Base-by-base conservation (phyloP, 2,888 invertebrate genomes). In the Endomychus coccineus region DNA sequence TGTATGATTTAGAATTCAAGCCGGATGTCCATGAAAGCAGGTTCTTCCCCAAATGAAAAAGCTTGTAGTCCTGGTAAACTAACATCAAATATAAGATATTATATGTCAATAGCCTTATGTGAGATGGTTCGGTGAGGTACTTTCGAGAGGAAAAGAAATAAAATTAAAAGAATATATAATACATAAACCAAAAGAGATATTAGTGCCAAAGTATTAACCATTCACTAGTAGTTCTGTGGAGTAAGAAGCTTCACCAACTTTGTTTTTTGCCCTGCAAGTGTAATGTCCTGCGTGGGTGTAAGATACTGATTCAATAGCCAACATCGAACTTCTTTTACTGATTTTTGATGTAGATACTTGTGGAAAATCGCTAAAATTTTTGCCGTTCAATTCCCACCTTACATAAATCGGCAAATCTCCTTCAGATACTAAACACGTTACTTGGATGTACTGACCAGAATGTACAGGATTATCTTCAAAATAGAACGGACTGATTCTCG, bases 351-450 rank as follows among this genome's bases (percentile, higher is more conserved):
- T 66, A 39, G 66, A 64, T 30, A 71, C 69, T 36, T 70, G 70
- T 9, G 27, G 9, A 14, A 15, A 38, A 21, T 15, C 16, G 30
- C 13, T 5, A 39, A 77, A 67, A 24, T 70, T 66, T 56, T 70
- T 67, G 41, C 70, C 71, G 54, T 83, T 77, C 52, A 83, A 73
- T 46, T 74, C 73, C 87, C 88, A 89, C 32, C 71, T 70, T 42
- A 88, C 77, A 44, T 73, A 75, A 41, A 88, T 70, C 6, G 87
- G 87, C 50, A 81, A 70, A 68, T 88, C 87, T 43, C 88, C 84
- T 60, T 80, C 79, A 47, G 78, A 72, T 48, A 80, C 76, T 34
- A 77, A 78, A 65, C 83, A 84, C 51, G 76, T 75, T 45, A 80
- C 71, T 43, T 55, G 55, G 11, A 51, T 46, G 35, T 49, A 55